Base-by-base conservation (phyloP, 2,888 invertebrate genomes). In the Plagodis pulveraria region DNA sequence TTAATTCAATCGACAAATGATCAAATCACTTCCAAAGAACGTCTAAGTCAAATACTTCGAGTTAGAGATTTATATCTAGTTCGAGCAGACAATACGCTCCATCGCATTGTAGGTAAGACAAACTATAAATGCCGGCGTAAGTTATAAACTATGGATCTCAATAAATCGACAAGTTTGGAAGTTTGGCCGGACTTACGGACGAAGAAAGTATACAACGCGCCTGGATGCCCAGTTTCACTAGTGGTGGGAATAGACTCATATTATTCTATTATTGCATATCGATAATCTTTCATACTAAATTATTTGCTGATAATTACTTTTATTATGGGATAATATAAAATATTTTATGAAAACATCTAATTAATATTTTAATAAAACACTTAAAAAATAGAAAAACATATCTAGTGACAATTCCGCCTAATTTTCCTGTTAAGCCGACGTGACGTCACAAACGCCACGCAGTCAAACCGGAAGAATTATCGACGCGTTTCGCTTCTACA, bases 141-240 rank as follows among this genome's bases (percentile, higher is more conserved):
- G 55, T 66, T 68, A 53, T 60, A 61, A 63, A 67, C 64, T 69
- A 65, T 64, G 56, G 58, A 56, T 61, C 58, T 66, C 84, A 86
- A 91, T 90, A 89, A 90, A 89, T 91, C 88, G 86, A 87, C 84
- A 86, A 88, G 77, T 68, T 88, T 84, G 74, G 78, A 69, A 87
- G 89, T 85, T 89, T 78, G 81, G 84, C 90, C 91, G 91, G 91
- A 90, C 90, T 92, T 92, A 91, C 81, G 87, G 84, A 59, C 83
- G 81, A 92, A 92, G 91, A 91, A 92, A 91, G 84, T 90, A 88
- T 87, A 78, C 76, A 87, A 66, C 68, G 79, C 77, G 78, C 77
- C 80, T 78, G 51, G 77, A 81, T 78, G 81, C 72, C 78, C 80
- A 69, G 63, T 69, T 67, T 63, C 40, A 38, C 22, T 58, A 78